Evolutionary conservation across 1,140 invertebrate species (phyloP).

Genomic region (Calephelis nemesis): DNA sequence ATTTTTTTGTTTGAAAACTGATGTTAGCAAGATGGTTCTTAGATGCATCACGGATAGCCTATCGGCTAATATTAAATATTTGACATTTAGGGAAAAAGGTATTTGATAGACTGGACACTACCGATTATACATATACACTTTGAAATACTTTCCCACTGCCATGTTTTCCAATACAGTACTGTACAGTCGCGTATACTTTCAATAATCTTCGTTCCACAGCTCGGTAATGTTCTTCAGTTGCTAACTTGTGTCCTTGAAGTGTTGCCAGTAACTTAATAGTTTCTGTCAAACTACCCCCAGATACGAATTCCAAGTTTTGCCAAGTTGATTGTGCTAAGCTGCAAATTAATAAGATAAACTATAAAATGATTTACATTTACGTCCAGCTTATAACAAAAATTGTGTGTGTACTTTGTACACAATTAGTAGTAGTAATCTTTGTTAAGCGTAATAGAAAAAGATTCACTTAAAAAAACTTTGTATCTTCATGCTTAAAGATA

Average conservation of each 20-base stretch:
- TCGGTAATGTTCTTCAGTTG: conserved; percentile 84
- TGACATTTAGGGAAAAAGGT: too few relatives aligned
- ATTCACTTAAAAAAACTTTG: too few relatives aligned
- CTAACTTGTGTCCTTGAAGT: conserved; percentile 48
- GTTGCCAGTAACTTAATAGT: conserved; percentile 61
- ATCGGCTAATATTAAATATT: too few relatives aligned
- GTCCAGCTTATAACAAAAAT: not conserved
- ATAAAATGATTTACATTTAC: conserved; percentile 14
- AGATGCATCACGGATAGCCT: too few relatives aligned
- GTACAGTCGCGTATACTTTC: conserved; percentile 86
- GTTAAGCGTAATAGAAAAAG: too few relatives aligned
- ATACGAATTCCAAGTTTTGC: conserved; percentile 84
- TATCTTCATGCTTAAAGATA: too few relatives aligned
- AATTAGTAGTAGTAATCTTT: too few relatives aligned
- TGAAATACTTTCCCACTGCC: conserved; percentile 72
- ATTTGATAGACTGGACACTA: too few relatives aligned
- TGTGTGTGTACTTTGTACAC: too few relatives aligned
- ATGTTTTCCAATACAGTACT: conserved; percentile 83
- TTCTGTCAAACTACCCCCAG: conserved; percentile 84
- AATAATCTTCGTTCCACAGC: conserved; percentile 90
- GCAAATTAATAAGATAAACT: conserved; percentile 43
- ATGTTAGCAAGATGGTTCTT: too few relatives aligned
- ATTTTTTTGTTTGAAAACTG: too few relatives aligned
- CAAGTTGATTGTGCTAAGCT: conserved; percentile 86
- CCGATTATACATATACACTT: conserved; percentile 27